Evolutionary conservation across 2,888 invertebrate genomes (phyloP).

Genomic region (Protophormia terraenovae): DNA sequence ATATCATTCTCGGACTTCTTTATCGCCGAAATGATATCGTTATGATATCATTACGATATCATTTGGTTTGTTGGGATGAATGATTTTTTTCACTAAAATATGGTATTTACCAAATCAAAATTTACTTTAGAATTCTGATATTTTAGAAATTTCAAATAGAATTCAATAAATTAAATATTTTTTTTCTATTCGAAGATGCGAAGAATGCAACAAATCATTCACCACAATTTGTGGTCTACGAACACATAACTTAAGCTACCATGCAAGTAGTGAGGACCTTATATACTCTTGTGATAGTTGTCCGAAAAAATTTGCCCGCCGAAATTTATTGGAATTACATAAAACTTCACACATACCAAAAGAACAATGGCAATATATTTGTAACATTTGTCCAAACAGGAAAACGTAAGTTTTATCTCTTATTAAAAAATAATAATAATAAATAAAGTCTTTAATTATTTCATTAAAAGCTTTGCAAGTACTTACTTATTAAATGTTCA

Average conservation of each 20-base stretch:
- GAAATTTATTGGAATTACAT: conserved; percentile 77
- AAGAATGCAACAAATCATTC: conserved; percentile 78
- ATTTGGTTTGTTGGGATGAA: too few relatives aligned
- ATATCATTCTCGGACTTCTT: too few relatives aligned
- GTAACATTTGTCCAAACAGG: conserved; percentile 73
- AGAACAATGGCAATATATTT: conserved; percentile 74
- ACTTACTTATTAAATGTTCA: conserved; percentile 75
- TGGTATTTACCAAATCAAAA: too few relatives aligned
- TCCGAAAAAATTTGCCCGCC: conserved; percentile 77
- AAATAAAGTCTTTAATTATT: background rate
- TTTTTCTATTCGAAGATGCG: conserved; percentile 72
- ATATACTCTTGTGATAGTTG: conserved; percentile 78
- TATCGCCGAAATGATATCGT: too few relatives aligned
- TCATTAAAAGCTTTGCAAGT: conserved; percentile 78
- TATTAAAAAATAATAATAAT: background rate
- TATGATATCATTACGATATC: too few relatives aligned
- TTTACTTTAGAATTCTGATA: too few relatives aligned
- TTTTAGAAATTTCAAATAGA: too few relatives aligned
- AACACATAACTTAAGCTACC: conserved; percentile 77
- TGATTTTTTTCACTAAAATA: too few relatives aligned
- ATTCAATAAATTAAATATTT: too few relatives aligned
- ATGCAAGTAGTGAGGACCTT: conserved; percentile 78
- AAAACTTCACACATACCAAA: conserved; percentile 77
- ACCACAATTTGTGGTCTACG: conserved; percentile 77
- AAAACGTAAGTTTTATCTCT: conserved; percentile 31